phyloP scores from a whole-genome alignment of 2,113 vertebrate species.

The Scalopus aquaticus region DNA sequence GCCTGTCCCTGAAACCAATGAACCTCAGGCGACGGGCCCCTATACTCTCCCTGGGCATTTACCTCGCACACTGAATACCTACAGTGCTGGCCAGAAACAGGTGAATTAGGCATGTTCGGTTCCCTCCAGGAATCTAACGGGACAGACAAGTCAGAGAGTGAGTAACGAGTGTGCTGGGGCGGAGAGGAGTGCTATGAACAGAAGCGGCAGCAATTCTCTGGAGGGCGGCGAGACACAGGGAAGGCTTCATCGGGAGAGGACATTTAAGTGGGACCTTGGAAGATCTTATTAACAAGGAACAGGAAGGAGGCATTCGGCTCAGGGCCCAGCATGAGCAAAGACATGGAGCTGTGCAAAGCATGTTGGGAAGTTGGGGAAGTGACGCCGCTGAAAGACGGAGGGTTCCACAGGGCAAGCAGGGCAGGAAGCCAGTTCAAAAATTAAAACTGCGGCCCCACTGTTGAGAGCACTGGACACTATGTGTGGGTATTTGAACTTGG shows the following conservation, averaged over 20 bases:
- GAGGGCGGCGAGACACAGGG: background rate
- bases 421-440: background rate
- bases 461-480: background rate
- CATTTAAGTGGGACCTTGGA: background rate
- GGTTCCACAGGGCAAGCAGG: background rate
- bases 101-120: conserved; percentile 50
- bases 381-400: background rate
- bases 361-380: background rate
- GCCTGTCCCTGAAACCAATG: conserved; percentile 4
- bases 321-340: background rate
- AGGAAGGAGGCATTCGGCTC: background rate
- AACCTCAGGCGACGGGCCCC: background rate
- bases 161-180: conserved; percentile 18
- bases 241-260: background rate
- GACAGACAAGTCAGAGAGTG: conserved; percentile 65
- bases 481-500: background rate
- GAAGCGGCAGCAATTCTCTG: conserved; percentile 2
- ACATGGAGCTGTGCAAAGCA: background rate
- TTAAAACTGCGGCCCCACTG: background rate
- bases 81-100: conserved; percentile 69
- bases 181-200: background rate
- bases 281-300: background rate
- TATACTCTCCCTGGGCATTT: conserved; percentile 47
- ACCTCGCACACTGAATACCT: conserved; percentile 65
- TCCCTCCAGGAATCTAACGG: conserved; percentile 71